Percentiles rank a stretch among this genome's conserved stretches.
Evolutionary conservation across 1,140 invertebrate species (phyloP).

Genomic region (Vanessa tameamea): DNA sequence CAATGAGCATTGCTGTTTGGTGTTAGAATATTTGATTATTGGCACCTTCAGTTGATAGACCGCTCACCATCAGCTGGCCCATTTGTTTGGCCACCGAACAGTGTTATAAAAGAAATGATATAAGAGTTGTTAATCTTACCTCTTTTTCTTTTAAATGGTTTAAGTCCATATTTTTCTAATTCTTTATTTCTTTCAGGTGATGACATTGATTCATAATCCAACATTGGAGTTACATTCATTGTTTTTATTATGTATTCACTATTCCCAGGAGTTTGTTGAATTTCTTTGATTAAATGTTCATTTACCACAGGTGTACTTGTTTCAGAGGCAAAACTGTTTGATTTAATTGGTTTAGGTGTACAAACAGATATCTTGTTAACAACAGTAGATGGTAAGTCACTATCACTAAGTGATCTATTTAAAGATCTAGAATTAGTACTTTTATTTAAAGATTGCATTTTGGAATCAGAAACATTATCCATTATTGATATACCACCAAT

Average conservation of each 20-base stretch:
- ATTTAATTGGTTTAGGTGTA: conserved; percentile 7
- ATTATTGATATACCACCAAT: conserved; percentile 52
- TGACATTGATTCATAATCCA: conserved; percentile 79
- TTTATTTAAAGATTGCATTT: neutral
- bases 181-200: conserved; percentile 79
- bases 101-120: too few relatives aligned
- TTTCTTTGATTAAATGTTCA: conserved; percentile 20
- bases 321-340: neutral
- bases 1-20: too few relatives aligned
- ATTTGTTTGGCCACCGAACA: too few relatives aligned
- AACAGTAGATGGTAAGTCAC: conserved; percentile 35
- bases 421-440: neutral
- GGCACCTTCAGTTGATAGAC: too few relatives aligned
- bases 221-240: conserved; percentile 78
- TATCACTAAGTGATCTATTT: conserved; percentile 40
- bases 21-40: too few relatives aligned
- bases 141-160: conserved; percentile 81
- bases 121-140: conserved; percentile 49
- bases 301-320: conserved; percentile 10
- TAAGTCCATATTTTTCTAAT: conserved; percentile 82
- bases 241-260: conserved; percentile 77
- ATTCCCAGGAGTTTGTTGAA: conserved; percentile 61
- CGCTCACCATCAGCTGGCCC: too few relatives aligned
- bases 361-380: conserved; percentile 17
- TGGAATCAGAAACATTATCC: conserved; percentile 36